phyloP scores from a whole-genome alignment of 2,113 vertebrate genomes.

The Drymodes brunneopygia region DNA sequence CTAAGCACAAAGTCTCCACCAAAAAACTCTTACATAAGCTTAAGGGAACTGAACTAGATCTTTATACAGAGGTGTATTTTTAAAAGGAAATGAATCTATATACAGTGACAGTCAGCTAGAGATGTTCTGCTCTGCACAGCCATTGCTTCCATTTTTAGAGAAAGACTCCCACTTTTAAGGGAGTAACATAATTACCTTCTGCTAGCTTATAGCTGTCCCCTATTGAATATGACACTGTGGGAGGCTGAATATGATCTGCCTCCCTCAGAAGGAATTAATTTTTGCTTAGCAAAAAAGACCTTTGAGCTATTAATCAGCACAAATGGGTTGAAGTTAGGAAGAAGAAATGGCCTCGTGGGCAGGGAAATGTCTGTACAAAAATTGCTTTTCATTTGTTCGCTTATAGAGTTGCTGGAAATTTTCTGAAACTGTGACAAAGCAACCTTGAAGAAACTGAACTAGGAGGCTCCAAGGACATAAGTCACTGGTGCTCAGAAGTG shows the following conservation, averaged over 20 bases:
- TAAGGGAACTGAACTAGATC: neutral
- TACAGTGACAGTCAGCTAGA: neutral
- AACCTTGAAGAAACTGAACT: neutral
- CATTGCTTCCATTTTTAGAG: neutral
- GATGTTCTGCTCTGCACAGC: neutral
- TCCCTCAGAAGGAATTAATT: neutral
- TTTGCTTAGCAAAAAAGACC: neutral
- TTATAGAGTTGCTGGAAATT: neutral
- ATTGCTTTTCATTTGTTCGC: neutral
- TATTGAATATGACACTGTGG: neutral
- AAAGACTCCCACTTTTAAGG: neutral
- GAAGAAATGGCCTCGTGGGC: neutral
- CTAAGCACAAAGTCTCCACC: neutral
- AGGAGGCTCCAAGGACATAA: neutral
- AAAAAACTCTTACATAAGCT: neutral
- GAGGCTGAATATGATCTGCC: neutral
- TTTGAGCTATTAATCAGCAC: neutral
- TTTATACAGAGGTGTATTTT: neutral
- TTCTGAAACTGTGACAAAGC: neutral
- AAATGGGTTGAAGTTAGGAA: neutral
- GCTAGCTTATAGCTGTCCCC: neutral
- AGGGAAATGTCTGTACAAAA: neutral
- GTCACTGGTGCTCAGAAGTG: neutral
- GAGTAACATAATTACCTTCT: neutral
- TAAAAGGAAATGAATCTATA: neutral